These are phyloP conservation scores for Lonchura striata DNA, from an alignment of 2,113 vertebrate genomes.

Conservation along the genomic window DNA sequence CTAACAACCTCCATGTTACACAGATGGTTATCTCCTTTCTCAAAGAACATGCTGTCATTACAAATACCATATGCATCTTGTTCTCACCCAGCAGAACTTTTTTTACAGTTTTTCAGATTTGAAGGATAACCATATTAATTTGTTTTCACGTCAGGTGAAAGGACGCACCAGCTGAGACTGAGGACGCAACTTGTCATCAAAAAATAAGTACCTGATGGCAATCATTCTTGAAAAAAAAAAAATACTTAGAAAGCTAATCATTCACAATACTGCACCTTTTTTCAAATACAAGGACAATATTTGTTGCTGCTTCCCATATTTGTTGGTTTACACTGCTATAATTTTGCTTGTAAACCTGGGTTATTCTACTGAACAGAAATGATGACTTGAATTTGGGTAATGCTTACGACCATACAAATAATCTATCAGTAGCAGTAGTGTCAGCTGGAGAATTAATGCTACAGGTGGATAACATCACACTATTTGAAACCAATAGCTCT, in stretches of 20 bases:
- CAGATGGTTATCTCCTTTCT: constrained; percentile 26
- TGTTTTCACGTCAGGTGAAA: neutral
- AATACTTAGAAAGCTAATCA: neutral
- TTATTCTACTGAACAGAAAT: constrained; percentile 10
- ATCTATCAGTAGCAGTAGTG: constrained; percentile 2
- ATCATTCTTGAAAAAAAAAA: neutral
- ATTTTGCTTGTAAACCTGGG: constrained; percentile 16
- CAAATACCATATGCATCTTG: constrained; percentile 12
- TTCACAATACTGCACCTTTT: neutral
- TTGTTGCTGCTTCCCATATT: neutral
- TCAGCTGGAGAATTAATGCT: constrained; percentile 26
- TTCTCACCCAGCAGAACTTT: constrained; percentile 14
- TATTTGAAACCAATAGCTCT: constrained; percentile 54
- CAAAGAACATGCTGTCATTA: constrained; percentile 8
- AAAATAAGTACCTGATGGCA: neutral
- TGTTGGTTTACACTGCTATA: neutral
- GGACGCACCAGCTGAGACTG: neutral
- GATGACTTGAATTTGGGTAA: constrained; percentile 7
- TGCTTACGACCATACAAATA: constrained; percentile 14
- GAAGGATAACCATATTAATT: neutral
- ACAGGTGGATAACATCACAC: constrained; percentile 11
- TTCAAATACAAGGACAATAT: neutral
- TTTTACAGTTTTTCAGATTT: constrained; percentile 4
- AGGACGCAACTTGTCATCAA: neutral
- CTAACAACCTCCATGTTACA: neutral